Conservation (phyloP, 2,888 invertebrate species). For the Lucinisca nassula region DNA sequence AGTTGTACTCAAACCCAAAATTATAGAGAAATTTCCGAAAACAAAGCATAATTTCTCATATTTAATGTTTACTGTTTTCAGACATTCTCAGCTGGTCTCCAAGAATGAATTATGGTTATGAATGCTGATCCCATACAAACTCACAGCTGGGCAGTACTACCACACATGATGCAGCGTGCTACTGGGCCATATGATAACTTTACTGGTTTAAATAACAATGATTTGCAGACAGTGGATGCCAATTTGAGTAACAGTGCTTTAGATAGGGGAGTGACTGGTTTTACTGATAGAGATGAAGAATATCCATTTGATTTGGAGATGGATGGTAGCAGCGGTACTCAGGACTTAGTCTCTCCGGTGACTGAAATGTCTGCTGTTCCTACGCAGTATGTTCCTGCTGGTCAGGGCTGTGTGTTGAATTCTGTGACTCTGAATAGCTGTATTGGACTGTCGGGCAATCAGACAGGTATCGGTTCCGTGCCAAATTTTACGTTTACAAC, state of each 20-base stretch:
- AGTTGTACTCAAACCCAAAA: no score
- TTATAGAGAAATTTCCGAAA: no score
- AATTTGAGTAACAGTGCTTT: not conserved
- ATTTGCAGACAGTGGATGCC: not conserved
- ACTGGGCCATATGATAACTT: not conserved
- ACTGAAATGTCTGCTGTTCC: not conserved
- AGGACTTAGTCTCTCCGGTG: not conserved
- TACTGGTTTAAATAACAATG: not conserved
- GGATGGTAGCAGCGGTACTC: not conserved
- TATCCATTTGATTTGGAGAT: not conserved
- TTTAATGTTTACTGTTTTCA: no score
- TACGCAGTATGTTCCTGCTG: not conserved
- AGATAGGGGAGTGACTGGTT: not conserved
- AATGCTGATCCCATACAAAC: not conserved
- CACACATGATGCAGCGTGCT: not conserved
- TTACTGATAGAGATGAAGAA: not conserved
- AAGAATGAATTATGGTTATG: not conserved
- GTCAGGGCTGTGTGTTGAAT: not conserved
- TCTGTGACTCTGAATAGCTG: not conserved
- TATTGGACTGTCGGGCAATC: not conserved
- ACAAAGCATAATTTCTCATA: no score
- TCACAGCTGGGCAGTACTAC: not conserved
- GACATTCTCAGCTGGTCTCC: no score
- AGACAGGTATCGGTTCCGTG: not conserved
- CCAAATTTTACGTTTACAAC: constrained; percentile 62